Conservation (phyloP, 2,797 vertebrate species). For the Crypturellus tataupa region DNA sequence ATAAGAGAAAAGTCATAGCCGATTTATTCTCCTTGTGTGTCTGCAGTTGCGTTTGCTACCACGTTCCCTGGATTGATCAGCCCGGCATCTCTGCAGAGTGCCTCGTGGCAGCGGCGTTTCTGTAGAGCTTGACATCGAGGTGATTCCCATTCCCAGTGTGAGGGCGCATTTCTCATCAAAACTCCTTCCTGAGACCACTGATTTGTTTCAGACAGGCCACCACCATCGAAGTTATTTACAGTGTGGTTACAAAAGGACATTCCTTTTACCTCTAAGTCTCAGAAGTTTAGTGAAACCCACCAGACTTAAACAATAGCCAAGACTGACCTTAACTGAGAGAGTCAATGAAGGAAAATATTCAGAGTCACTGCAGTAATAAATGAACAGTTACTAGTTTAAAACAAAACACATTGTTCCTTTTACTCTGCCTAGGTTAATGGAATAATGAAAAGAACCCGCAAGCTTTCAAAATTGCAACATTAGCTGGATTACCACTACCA, state of each 20-base stretch:
- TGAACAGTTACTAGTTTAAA: slow-evolving; percentile 69
- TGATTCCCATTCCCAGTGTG: not conserved
- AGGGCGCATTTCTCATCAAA: not conserved
- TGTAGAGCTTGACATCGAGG: rapidly evolving
- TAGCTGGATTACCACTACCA: slow-evolving; percentile 56
- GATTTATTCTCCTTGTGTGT: not conserved
- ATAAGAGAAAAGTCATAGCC: not conserved
- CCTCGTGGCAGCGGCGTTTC: not conserved
- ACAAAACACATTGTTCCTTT: slow-evolving; percentile 72
- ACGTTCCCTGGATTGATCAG: not conserved
- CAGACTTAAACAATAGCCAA: slow-evolving; percentile 39
- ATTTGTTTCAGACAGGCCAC: slow-evolving; percentile 30
- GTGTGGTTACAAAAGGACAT: slow-evolving; percentile 46
- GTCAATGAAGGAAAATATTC: not conserved
- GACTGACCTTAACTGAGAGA: slow-evolving; percentile 44
- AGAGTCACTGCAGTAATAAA: slow-evolving; percentile 43
- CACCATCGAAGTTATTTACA: slow-evolving; percentile 52
- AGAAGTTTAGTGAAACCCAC: slow-evolving; percentile 47
- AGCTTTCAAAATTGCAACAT: slow-evolving; percentile 53
- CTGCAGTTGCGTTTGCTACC: not conserved
- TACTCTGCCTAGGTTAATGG: slow-evolving; percentile 60
- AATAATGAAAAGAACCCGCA: slow-evolving; percentile 68
- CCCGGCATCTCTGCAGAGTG: not conserved
- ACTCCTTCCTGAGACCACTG: not conserved
- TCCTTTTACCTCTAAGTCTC: slow-evolving; percentile 32